phyloP scores from a whole-genome alignment of 2,797 vertebrate species.

The Danio albolineatus region DNA sequence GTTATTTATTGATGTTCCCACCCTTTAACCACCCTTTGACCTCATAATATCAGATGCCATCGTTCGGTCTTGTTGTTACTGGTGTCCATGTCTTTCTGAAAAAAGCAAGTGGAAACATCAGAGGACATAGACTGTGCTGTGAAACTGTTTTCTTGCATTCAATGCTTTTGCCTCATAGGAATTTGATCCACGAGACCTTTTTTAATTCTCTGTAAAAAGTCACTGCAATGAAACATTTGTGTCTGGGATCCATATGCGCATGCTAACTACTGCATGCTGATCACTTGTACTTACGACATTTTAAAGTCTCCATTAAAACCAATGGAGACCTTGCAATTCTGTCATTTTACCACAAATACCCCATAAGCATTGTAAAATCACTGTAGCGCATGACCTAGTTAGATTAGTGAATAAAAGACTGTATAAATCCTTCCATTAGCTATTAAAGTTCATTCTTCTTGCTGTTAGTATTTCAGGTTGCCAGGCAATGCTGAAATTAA shows the following conservation, averaged over 20 bases:
- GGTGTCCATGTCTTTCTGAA: constrained; percentile 56
- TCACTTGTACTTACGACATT: constrained; percentile 7
- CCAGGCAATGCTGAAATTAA: background rate
- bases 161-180: background rate
- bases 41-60: constrained; percentile 27
- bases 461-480: background rate
- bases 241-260: constrained; percentile 27
- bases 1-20: constrained; percentile 30
- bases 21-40: constrained; percentile 56
- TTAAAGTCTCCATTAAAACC: background rate
- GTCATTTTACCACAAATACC: constrained; percentile 4
- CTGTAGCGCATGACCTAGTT: background rate
- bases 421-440: too few species aligned
- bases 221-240: constrained; percentile 4
- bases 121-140: background rate
- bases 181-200: constrained; percentile 2
- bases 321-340: background rate
- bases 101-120: constrained; percentile 35
- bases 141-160: background rate
- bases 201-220: background rate
- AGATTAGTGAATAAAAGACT: background rate
- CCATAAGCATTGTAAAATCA: background rate
- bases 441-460: background rate
- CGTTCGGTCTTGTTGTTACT: constrained; percentile 27
- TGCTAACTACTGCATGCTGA: background rate